A percentile compares a stretch with the other conserved stretches of the same genome.
Evolutionary conservation across 2,797 vertebrate genomes (phyloP).

Genomic region (Poeciliopsis gracilis): DNA sequence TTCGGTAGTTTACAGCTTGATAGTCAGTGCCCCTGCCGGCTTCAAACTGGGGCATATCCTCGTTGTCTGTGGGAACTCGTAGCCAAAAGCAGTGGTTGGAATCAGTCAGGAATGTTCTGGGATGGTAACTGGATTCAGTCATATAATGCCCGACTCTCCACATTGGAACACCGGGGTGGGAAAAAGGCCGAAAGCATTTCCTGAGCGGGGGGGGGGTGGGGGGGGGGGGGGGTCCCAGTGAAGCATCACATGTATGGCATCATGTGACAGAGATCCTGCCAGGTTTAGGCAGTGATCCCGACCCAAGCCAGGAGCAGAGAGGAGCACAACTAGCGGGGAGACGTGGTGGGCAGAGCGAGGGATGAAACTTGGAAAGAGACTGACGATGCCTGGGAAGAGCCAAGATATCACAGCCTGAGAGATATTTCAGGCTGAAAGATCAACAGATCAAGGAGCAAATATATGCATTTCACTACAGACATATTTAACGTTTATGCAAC

Average conservation of each 20-base stretch:
- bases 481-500: background rate
- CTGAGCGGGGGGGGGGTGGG: slow-evolving; percentile 78
- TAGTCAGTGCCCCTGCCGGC: slow-evolving; percentile 63
- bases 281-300: slow-evolving; percentile 70
- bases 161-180: slow-evolving; percentile 80
- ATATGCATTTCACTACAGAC: background rate
- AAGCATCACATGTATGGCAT: slow-evolving; percentile 82
- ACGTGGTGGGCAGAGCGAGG: slow-evolving; percentile 44
- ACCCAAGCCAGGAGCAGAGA: slow-evolving; percentile 47
- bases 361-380: slow-evolving; percentile 30
- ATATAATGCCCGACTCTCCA: slow-evolving; percentile 75
- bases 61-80: slow-evolving; percentile 76
- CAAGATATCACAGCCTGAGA: slow-evolving; percentile 1
- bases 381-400: background rate
- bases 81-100: slow-evolving; percentile 71
- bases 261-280: slow-evolving; percentile 75
- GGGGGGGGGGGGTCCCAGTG: slow-evolving; percentile 78
- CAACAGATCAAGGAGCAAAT: background rate
- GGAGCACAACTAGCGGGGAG: slow-evolving; percentile 43
- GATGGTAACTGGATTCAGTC: slow-evolving; percentile 77
- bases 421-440: background rate
- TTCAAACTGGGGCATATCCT: slow-evolving; percentile 73
- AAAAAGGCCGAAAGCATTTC: slow-evolving; percentile 82
- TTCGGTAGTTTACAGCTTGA: slow-evolving; percentile 74
- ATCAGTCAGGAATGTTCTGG: slow-evolving; percentile 79